Evolutionary conservation across 2,888 invertebrate genomes (phyloP).

Genomic region (Diaperis boleti): DNA sequence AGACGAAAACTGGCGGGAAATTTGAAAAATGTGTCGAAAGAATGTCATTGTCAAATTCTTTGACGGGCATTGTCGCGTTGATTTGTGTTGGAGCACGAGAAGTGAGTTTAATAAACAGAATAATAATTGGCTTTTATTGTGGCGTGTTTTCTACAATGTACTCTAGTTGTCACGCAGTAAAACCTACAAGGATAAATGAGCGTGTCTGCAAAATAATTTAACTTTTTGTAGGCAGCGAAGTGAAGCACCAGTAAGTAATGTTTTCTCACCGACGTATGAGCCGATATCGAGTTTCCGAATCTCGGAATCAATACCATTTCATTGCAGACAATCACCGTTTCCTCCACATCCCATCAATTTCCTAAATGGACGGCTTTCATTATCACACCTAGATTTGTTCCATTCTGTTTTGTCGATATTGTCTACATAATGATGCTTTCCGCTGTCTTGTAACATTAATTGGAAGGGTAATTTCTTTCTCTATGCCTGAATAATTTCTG

Average conservation of each 20-base stretch:
- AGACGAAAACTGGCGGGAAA: slow-evolving; percentile 18
- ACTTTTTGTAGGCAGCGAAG: too few species aligned
- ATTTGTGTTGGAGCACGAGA: too few species aligned
- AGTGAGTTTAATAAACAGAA: too few species aligned
- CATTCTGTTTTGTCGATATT: slow-evolving; percentile 9
- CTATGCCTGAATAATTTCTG: too few species aligned
- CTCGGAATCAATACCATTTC: neutral
- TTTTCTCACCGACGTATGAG: neutral
- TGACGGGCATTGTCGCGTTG: slow-evolving; percentile 4
- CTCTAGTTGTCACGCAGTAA: too few species aligned
- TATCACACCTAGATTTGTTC: slow-evolving; percentile 29
- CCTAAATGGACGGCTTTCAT: slow-evolving; percentile 28
- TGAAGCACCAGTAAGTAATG: too few species aligned
- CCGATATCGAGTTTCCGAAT: neutral
- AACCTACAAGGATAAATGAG: too few species aligned
- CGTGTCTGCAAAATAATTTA: too few species aligned
- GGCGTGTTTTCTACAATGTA: too few species aligned
- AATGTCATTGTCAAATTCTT: slow-evolving; percentile 26
- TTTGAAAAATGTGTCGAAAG: slow-evolving; percentile 10
- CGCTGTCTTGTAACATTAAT: slow-evolving; percentile 1
- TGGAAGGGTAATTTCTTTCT: neutral
- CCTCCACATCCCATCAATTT: slow-evolving; percentile 19
- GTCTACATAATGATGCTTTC: neutral
- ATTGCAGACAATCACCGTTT: slow-evolving; percentile 9
- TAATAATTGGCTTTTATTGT: neutral